phyloP scores from a whole-genome alignment of 2,888 invertebrate genomes.

The Subacronicta megacephala region DNA sequence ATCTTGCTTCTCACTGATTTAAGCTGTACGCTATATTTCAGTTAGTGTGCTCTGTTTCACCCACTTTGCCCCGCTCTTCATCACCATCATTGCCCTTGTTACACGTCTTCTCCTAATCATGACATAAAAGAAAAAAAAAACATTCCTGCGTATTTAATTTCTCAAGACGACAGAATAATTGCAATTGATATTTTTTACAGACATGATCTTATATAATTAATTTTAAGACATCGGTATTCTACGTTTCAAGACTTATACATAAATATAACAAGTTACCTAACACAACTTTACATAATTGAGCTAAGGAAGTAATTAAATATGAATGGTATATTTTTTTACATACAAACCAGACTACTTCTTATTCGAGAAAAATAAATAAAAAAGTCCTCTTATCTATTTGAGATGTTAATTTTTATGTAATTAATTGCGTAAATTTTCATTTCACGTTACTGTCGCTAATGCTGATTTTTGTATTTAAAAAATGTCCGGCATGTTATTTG shows the following conservation, averaged over 20 bases:
- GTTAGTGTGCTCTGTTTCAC: too few relatives aligned
- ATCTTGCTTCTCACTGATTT: too few relatives aligned
- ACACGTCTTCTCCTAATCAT: too few relatives aligned
- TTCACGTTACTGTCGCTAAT: conserved; percentile 4
- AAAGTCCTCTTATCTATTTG: conserved; percentile 23
- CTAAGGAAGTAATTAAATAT: neutral
- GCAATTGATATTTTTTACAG: too few relatives aligned
- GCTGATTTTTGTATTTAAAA: neutral
- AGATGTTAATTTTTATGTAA: conserved; percentile 33
- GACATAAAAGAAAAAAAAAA: too few relatives aligned
- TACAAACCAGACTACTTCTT: conserved; percentile 13
- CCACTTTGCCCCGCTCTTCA: too few relatives aligned
- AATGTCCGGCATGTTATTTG: neutral
- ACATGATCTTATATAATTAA: too few relatives aligned
- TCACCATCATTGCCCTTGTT: too few relatives aligned
- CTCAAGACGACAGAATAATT: too few relatives aligned
- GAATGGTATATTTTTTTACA: neutral
- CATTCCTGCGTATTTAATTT: too few relatives aligned
- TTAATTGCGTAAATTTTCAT: conserved; percentile 24
- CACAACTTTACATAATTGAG: neutral
- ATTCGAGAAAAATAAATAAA: conserved; percentile 5
- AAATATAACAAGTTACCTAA: neutral
- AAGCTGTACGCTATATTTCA: too few relatives aligned
- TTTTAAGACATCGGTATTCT: neutral
- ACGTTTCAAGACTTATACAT: neutral